These are phyloP conservation scores for Zalophus californianus DNA, from an alignment of 2,797 vertebrate genomes.

Conservation along the genomic window DNA sequence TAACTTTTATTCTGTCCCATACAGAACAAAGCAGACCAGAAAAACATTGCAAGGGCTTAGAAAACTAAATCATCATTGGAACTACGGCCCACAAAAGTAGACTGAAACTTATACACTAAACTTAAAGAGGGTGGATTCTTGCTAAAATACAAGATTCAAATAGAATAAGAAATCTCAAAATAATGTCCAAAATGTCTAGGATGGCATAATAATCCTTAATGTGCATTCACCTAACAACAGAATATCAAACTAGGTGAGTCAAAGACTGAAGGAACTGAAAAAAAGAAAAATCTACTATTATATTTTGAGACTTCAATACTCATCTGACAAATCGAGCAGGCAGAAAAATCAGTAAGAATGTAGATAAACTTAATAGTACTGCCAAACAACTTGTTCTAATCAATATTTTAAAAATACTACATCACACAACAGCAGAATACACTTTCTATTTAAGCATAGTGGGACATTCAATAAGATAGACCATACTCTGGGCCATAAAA, in stretches of 20 bases:
- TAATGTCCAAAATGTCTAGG: neutral
- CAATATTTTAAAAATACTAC: neutral
- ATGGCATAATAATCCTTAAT: neutral
- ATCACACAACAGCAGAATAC: neutral
- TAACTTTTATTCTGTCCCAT: neutral
- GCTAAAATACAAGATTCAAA: neutral
- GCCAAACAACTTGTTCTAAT: neutral
- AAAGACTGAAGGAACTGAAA: neutral
- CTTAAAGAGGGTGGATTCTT: neutral
- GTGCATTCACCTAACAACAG: neutral
- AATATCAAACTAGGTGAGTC: neutral
- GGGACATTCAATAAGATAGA: neutral
- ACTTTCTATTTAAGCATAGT: neutral
- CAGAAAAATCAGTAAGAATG: conserved; percentile 1
- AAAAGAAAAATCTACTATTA: neutral
- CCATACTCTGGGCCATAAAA: neutral
- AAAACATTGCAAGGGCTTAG: neutral
- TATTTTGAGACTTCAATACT: neutral
- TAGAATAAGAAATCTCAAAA: neutral
- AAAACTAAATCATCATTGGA: neutral
- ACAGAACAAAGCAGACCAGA: neutral
- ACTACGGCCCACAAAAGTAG: neutral
- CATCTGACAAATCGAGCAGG: neutral
- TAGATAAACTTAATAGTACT: neutral
- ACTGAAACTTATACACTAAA: neutral